These are phyloP conservation scores for Larimichthys crocea DNA, from an alignment of 2,113 vertebrate species.

Conservation along the genomic window DNA sequence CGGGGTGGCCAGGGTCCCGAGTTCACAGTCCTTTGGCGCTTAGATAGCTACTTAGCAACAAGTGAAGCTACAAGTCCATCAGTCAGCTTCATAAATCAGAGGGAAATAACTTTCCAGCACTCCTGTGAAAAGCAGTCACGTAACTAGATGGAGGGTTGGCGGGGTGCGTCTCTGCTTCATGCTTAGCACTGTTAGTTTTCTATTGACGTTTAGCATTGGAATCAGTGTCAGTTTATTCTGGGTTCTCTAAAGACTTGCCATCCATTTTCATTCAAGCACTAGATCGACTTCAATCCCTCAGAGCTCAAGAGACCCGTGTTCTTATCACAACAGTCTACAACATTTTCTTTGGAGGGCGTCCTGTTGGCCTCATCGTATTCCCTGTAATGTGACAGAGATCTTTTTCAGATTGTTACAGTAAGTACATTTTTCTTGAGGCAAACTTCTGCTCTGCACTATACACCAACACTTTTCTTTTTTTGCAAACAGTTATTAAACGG, in stretches of 20 bases:
- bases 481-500: not conserved
- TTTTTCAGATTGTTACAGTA: not conserved
- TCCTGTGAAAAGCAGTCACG: no score
- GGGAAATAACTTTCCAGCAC: no score
- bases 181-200: not conserved
- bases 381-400: not conserved
- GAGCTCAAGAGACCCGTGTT: not conserved
- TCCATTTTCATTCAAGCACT: not conserved
- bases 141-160: no score
- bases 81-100: no score
- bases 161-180: not conserved
- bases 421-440: not conserved
- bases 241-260: not conserved
- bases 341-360: not conserved
- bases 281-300: not conserved
- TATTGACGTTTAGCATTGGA: not conserved
- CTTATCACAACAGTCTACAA: not conserved
- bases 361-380: no score
- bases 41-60: no score
- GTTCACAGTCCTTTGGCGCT: no score
- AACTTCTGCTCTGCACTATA: not conserved
- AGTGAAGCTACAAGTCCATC: no score
- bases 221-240: not conserved
- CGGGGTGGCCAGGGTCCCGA: no score
- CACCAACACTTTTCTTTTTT: not conserved